A percentile compares a stretch with the other conserved stretches of the same genome.
phyloP scores from a whole-genome alignment of 2,797 vertebrate species.

The Lithobates pipiens region DNA sequence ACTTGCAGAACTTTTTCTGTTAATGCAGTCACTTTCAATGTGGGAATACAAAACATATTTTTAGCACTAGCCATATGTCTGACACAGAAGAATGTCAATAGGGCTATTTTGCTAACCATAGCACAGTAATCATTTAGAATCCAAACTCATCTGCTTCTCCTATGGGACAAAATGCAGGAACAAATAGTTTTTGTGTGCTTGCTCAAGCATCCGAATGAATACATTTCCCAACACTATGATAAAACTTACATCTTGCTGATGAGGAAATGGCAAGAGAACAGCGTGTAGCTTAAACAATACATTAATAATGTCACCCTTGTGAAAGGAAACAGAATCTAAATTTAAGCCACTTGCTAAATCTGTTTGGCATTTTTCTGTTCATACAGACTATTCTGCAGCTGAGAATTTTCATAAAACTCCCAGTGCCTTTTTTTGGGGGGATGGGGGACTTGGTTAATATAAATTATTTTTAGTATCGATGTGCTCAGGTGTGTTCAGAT shows the following conservation, averaged over 20 bases:
- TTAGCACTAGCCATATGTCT: slow-evolving; percentile 6
- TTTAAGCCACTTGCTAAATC: background rate
- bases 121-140: slow-evolving; percentile 11
- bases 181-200: slow-evolving; percentile 25
- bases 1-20: background rate
- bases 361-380: background rate
- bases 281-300: background rate
- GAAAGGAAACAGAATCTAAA: background rate
- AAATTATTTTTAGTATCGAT: no score
- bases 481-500: no score
- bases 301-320: slow-evolving; percentile 30
- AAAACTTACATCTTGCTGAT: background rate
- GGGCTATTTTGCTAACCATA: slow-evolving; percentile 9
- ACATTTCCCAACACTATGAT: slow-evolving; percentile 3
- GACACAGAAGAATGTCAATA: background rate
- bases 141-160: slow-evolving; percentile 1
- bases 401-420: background rate
- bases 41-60: background rate
- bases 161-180: slow-evolving; percentile 2
- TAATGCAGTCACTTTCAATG: background rate
- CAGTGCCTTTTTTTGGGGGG: no score
- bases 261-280: background rate
- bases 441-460: no score
- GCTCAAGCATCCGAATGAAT: background rate
- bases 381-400: background rate